These are phyloP conservation scores for Drosophila niveifrons DNA, from an alignment of 2,888 invertebrate species.

Conservation along the genomic window DNA sequence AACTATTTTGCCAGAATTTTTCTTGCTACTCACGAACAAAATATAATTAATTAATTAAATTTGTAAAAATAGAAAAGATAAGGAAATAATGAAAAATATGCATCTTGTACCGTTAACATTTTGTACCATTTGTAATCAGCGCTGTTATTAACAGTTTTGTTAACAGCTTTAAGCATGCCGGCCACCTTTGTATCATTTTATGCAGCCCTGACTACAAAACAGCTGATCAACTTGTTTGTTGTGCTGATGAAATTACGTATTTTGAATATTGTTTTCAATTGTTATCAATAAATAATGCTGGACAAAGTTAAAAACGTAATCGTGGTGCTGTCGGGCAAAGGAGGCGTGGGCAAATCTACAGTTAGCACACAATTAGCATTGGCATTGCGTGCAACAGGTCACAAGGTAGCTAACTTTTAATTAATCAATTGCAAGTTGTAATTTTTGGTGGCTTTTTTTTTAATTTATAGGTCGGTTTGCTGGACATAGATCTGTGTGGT, in stretches of 20 bases:
- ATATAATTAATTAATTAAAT: neutral
- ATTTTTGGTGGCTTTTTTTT: neutral
- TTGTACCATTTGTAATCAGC: neutral
- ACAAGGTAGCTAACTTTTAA: conserved; percentile 88
- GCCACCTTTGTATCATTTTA: neutral
- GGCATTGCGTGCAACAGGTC: conserved; percentile 91
- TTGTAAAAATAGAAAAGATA: neutral
- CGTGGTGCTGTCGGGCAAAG: conserved; percentile 98
- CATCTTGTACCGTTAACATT: neutral
- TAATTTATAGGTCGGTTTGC: conserved; percentile 91
- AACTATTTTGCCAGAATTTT: too few species aligned
- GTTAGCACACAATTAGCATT: conserved; percentile 97
- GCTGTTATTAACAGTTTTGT: conserved; percentile 1
- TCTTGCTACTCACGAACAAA: too few species aligned
- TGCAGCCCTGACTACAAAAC: conserved; percentile 26
- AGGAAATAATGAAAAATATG: neutral
- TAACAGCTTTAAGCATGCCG: neutral
- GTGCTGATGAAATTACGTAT: conserved; percentile 15
- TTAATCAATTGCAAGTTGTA: neutral
- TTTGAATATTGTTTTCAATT: conserved; percentile 4
- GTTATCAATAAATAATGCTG: conserved; percentile 87
- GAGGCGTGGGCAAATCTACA: conserved; percentile 99
- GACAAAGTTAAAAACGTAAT: conserved; percentile 93
- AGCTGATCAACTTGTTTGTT: conserved; percentile 39
- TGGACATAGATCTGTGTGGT: conserved; percentile 98